Evolutionary conservation across 2,888 invertebrate species (phyloP).

Genomic region (Aricia artaxerxes): DNA sequence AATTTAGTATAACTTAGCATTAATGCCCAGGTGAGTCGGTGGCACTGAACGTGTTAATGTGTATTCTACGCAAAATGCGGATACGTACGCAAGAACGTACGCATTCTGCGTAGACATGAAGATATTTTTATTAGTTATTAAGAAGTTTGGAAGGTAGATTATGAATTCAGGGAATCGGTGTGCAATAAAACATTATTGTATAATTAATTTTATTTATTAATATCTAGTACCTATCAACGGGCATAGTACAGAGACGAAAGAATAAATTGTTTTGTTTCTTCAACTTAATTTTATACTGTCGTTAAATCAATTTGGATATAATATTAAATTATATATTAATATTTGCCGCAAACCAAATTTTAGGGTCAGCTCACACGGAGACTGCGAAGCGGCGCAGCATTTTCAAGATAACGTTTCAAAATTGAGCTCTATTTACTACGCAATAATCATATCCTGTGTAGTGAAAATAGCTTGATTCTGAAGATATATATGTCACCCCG

Average conservation of each 20-base stretch:
- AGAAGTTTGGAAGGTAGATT: background rate
- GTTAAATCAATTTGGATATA: constrained; percentile 42
- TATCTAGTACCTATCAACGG: constrained; percentile 76
- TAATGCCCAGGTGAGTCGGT: background rate
- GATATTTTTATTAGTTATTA: background rate
- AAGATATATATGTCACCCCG: background rate
- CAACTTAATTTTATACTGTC: constrained; percentile 58
- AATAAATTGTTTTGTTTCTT: constrained; percentile 67
- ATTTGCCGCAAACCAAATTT: constrained; percentile 46
- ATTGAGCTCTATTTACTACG: background rate
- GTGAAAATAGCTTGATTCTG: background rate
- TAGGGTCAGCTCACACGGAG: constrained; percentile 28
- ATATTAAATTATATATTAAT: constrained; percentile 49
- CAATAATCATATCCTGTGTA: too few species aligned
- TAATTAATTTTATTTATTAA: constrained; percentile 77
- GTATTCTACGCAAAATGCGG: background rate
- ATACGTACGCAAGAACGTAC: background rate
- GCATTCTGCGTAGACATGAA: background rate
- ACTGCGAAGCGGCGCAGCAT: background rate
- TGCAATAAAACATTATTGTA: constrained; percentile 49
- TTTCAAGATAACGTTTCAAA: background rate
- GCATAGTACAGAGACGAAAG: constrained; percentile 77
- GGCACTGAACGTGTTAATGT: too few species aligned
- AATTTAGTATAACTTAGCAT: background rate
- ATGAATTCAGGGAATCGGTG: background rate